Evolutionary conservation across 2,888 invertebrate genomes (phyloP).

Genomic region (Idaea aversata): DNA sequence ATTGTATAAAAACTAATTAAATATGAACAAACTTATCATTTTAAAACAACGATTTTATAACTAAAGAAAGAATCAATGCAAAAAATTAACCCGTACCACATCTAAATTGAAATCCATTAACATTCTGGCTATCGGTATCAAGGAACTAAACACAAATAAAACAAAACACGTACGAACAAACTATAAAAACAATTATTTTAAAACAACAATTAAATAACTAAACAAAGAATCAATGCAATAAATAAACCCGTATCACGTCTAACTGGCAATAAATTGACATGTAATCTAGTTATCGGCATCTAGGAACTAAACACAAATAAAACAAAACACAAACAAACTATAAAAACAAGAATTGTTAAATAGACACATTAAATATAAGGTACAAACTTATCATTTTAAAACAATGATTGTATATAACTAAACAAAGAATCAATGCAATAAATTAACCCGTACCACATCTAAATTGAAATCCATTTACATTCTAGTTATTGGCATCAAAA

Average conservation of each 20-base stretch:
- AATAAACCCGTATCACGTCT: not conserved
- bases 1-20: constrained; percentile 24
- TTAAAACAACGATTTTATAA: not conserved
- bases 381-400: not conserved
- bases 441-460: too few relatives aligned
- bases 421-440: not conserved
- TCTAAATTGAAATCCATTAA: too few relatives aligned
- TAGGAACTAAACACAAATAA: constrained; percentile 21
- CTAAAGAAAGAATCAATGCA: not conserved
- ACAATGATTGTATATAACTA: not conserved
- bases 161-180: constrained; percentile 17
- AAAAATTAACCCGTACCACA: too few relatives aligned
- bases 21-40: not conserved
- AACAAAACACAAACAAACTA: constrained; percentile 25
- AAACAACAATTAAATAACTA: not conserved
- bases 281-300: constrained; percentile 4
- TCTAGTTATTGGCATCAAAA: constrained; percentile 6
- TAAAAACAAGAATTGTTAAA: constrained; percentile 40
- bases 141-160: constrained; percentile 24
- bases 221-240: not conserved
- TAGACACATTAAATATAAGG: not conserved
- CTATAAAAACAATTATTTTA: constrained; percentile 27
- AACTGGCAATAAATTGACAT: too few relatives aligned
- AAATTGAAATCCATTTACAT: too few relatives aligned
- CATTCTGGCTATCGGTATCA: constrained; percentile 2